These are phyloP conservation scores for Benthosema pterotum DNA, from an alignment of 2,797 vertebrate species.

Conservation along the genomic window DNA sequence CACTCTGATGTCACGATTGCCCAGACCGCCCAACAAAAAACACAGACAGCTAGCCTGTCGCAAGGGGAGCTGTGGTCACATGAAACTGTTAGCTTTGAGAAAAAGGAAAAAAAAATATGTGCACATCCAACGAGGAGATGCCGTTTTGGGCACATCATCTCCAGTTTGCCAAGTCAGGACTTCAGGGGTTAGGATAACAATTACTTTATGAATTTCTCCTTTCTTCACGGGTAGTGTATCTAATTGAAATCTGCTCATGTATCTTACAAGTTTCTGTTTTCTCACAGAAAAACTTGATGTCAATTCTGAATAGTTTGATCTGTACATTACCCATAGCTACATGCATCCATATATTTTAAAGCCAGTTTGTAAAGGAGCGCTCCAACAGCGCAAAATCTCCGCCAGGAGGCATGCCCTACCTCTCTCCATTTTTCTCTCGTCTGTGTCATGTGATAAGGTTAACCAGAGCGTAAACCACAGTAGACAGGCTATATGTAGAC, in stretches of 20 bases:
- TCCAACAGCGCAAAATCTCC: too few relatives aligned
- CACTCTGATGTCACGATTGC: conserved; percentile 66
- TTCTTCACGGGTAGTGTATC: conserved; percentile 36
- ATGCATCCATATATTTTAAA: too few relatives aligned
- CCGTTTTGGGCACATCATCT: conserved; percentile 31
- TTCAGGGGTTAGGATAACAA: conserved; percentile 50
- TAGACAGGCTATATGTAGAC: too few relatives aligned
- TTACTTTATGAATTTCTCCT: conserved; percentile 50
- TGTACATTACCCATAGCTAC: conserved; percentile 46
- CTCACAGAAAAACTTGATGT: conserved; percentile 59
- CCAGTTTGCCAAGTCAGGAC: conserved; percentile 43
- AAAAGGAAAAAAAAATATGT: neutral
- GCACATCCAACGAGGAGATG: conserved; percentile 37
- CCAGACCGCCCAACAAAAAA: conserved; percentile 63
- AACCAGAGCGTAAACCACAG: too few relatives aligned
- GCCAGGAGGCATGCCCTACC: too few relatives aligned
- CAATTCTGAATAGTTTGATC: conserved; percentile 60
- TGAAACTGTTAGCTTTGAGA: conserved; percentile 19
- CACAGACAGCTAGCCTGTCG: conserved; percentile 20
- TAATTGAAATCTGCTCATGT: conserved; percentile 33
- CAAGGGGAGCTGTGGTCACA: conserved; percentile 19
- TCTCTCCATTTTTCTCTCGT: too few relatives aligned
- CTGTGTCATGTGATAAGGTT: too few relatives aligned
- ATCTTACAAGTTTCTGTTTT: conserved; percentile 47
- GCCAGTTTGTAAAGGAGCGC: too few relatives aligned